phyloP scores from a whole-genome alignment of 2,113 vertebrate genomes.

The Desmodus rotundus region DNA sequence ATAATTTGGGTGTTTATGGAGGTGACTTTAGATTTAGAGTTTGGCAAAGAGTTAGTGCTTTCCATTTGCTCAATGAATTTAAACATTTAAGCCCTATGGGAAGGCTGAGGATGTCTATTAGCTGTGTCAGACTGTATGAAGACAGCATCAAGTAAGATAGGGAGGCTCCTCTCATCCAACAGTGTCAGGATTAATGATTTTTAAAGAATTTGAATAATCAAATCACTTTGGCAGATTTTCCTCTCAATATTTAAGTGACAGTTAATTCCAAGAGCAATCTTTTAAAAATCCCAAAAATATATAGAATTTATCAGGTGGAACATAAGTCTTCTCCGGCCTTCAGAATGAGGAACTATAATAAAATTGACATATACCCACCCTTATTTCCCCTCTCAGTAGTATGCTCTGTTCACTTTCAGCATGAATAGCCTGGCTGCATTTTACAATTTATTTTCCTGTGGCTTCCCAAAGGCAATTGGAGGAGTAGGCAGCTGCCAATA shows the following conservation, averaged over 20 bases:
- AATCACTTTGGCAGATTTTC: conserved; percentile 25
- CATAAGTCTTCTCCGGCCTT: background rate
- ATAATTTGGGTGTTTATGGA: background rate
- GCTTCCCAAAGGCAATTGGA: background rate
- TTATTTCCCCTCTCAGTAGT: background rate
- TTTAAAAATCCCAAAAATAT: conserved; percentile 36
- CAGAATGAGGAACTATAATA: background rate
- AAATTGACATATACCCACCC: background rate
- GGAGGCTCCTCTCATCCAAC: background rate
- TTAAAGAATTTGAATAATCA: conserved; percentile 28
- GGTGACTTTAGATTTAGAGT: background rate
- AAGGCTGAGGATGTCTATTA: background rate
- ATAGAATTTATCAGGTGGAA: background rate
- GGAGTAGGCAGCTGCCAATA: background rate
- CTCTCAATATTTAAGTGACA: conserved; percentile 47
- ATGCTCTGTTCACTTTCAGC: background rate
- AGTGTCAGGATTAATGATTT: background rate
- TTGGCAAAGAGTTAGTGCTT: background rate
- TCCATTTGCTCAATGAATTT: background rate
- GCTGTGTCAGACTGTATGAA: background rate
- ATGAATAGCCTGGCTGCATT: background rate
- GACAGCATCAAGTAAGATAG: background rate
- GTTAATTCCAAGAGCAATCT: conserved; percentile 22
- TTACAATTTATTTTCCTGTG: background rate
- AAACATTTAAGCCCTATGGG: background rate